Evolutionary conservation across 2,797 vertebrate genomes (phyloP), one percentile per base, ranked within the genome.

Genomic region (Peromyscus aztecus): DNA sequence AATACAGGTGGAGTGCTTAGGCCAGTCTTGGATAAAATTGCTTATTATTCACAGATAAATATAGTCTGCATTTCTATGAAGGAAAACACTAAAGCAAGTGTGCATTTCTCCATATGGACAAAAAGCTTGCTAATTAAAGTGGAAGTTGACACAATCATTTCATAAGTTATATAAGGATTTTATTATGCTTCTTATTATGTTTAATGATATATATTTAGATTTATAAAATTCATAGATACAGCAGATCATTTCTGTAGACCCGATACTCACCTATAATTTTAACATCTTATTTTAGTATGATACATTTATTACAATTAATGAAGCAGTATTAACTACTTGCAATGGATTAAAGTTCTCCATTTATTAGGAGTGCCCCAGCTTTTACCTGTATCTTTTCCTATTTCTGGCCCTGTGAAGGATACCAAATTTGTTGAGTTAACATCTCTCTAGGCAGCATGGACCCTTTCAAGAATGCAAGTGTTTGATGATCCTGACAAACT

Each of bases 41-140:
- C 71, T 91, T 94, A 63, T 95, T 90, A 83, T 96, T 97, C 61
- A 92, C 34, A 94, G 55, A 95, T 76, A 93, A 61, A 61, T 61
- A 57, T 13, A 57, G 40, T 40, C 23, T 75, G 1, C 17, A 80
- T 77, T 61, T 0, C 27, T 95, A 87, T 77, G 17, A 69, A n/a
- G 37, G 14, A 67, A 67, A 46, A 55, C 73, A 85, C 21, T 63
- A 52, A 73, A 19, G 37, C n/a, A 71, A 43, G 11, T 80, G 29
- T 57, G 8, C 2, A 78, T 29, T 16, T 27, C n/a, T 12, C 4
- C 34, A 57, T 43, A 27, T 43, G 88, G 81, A 6, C 7, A 6
- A 94, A 23, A 77, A 76, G 21, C 23, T 78, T 89, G 13, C 61
- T 83, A 37, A 76, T 92, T 67, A 92, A 94, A 96, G 67, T 61